Conservation (phyloP, 2,113 vertebrate genomes). For the Muntiacus reevesi region DNA sequence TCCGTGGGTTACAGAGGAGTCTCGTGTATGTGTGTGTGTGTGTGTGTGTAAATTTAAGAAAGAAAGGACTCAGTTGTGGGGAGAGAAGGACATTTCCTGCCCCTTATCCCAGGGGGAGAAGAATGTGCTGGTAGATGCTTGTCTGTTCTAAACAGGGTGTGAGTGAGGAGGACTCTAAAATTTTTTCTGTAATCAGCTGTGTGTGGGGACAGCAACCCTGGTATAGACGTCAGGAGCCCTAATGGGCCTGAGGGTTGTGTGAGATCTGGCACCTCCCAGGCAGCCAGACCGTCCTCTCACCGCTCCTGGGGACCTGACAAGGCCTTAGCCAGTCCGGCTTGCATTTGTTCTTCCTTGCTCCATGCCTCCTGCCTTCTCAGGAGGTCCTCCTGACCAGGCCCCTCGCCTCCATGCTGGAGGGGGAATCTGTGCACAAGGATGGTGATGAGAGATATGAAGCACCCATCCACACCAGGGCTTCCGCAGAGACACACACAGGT, state of each 20-base stretch:
- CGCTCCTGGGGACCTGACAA: neutral
- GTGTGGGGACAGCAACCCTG: neutral
- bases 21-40: neutral
- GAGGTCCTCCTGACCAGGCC: neutral
- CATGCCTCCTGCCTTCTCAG: neutral
- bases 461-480: neutral
- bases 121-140: neutral
- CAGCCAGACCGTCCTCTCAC: neutral
- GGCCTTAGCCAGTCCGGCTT: neutral
- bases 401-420: neutral
- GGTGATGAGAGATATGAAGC: neutral
- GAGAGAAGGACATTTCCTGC: neutral
- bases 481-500: neutral
- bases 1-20: neutral
- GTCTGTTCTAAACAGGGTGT: neutral
- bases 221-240: neutral
- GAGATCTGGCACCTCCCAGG: neutral
- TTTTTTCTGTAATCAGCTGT: neutral
- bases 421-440: fast-evolving
- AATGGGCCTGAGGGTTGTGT: neutral
- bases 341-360: neutral
- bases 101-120: neutral
- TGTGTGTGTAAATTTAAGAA: neutral
- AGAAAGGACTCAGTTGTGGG: neutral
- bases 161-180: neutral